Evolutionary conservation across 1,140 invertebrate genomes (phyloP).

Genomic region (Zaprionus kolodkinae): DNA sequence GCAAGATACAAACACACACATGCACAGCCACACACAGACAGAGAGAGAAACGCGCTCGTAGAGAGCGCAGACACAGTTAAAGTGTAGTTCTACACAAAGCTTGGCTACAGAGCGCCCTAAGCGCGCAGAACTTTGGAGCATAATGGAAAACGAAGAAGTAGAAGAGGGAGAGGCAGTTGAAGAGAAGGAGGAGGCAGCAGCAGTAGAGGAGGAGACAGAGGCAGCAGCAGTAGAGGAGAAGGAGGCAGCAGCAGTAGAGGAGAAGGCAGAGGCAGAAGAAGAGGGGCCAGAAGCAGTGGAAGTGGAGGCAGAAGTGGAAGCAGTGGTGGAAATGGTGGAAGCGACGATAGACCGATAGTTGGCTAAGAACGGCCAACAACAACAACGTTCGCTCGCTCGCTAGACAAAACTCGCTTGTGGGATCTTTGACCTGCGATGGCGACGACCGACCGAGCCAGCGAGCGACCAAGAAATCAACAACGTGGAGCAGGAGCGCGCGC

Average conservation of each 20-base stretch:
- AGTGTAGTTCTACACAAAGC: slow-evolving; percentile 22
- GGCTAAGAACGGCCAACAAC: slow-evolving; percentile 47
- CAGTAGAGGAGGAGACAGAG: slow-evolving; percentile 19
- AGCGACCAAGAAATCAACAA: slow-evolving; percentile 54
- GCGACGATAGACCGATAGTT: slow-evolving; percentile 40
- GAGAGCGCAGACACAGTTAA: slow-evolving; percentile 56
- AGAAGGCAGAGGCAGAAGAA: slow-evolving; percentile 28
- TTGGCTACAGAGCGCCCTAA: slow-evolving; percentile 52
- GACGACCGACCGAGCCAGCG: slow-evolving; percentile 58
- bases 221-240: too few species aligned
- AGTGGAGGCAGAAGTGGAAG: slow-evolving; percentile 29
- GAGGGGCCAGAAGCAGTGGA: slow-evolving; percentile 1
- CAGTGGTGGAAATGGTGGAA: slow-evolving; percentile 68
- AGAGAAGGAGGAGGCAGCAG: not conserved
- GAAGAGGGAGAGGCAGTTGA: slow-evolving; percentile 5
- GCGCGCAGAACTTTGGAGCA: slow-evolving; percentile 48
- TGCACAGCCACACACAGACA: slow-evolving; percentile 29
- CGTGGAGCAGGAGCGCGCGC: slow-evolving; percentile 56
- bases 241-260: slow-evolving; percentile 4
- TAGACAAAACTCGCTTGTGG: slow-evolving; percentile 80
- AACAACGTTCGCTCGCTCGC: slow-evolving; percentile 56
- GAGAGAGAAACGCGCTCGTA: slow-evolving; percentile 7
- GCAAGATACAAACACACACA: slow-evolving; percentile 43
- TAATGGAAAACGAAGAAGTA: slow-evolving; percentile 32
- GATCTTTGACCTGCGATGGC: slow-evolving; percentile 80